Conservation (phyloP, 2,797 vertebrate genomes). For the Chelon labrosus region DNA sequence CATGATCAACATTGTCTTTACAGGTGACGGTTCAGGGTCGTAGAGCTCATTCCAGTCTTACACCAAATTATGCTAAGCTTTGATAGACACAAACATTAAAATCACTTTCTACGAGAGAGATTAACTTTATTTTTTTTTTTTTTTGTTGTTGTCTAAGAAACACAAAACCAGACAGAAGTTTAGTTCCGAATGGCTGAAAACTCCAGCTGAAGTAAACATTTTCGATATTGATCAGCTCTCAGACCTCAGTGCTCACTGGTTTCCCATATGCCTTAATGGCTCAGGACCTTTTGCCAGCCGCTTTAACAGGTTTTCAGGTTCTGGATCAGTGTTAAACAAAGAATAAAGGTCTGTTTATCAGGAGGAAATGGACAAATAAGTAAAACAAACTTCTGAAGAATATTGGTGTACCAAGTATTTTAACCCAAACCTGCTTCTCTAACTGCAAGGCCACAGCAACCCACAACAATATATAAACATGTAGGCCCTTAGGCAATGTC, state of each 20-base stretch:
- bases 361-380: background rate
- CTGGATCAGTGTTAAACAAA: constrained; percentile 28
- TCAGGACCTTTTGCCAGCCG: constrained; percentile 27
- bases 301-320: constrained; percentile 30
- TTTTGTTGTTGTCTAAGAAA: background rate
- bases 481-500: no score
- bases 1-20: constrained; percentile 22
- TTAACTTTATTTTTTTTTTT: background rate
- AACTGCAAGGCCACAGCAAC: no score
- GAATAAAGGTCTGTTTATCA: constrained; percentile 4
- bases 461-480: no score
- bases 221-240: constrained; percentile 42
- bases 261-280: constrained; percentile 42
- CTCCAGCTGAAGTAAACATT: constrained; percentile 24
- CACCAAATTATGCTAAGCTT: background rate
- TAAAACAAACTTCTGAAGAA: background rate
- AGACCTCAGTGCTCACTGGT: constrained; percentile 20
- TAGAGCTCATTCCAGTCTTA: no score
- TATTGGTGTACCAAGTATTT: no score
- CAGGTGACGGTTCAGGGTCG: background rate
- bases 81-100: background rate
- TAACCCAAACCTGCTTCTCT: no score
- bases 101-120: background rate
- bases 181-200: background rate
- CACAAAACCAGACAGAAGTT: background rate